A percentile compares a stretch with the other conserved stretches of the same genome.
Conservation (phyloP, 1,140 invertebrate genomes). For the Rhysida immarginata region DNA sequence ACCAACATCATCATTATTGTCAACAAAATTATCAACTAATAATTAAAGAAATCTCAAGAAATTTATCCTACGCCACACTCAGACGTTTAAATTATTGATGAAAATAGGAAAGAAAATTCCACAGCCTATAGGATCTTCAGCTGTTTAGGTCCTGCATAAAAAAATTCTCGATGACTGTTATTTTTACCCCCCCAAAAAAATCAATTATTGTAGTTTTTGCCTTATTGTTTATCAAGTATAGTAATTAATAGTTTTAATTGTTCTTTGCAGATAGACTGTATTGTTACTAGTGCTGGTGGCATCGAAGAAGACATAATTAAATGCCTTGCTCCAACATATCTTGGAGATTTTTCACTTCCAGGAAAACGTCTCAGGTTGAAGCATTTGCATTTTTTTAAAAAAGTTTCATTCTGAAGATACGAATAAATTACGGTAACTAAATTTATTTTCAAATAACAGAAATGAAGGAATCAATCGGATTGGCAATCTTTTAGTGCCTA, state of each 20-base stretch:
- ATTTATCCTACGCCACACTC: too few relatives aligned
- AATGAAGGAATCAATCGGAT: conserved; percentile 89
- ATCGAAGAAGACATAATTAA: conserved; percentile 99
- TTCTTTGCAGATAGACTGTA: conserved; percentile 60
- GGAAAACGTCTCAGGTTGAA: conserved; percentile 34
- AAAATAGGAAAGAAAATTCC: too few relatives aligned
- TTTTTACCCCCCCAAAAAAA: too few relatives aligned
- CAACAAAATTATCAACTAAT: too few relatives aligned
- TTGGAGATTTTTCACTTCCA: conserved; percentile 77
- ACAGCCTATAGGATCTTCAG: too few relatives aligned
- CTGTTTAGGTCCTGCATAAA: too few relatives aligned
- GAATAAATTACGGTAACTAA: neutral
- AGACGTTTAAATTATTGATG: too few relatives aligned
- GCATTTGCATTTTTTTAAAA: neutral
- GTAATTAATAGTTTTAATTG: neutral
- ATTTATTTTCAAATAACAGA: conserved; percentile 26
- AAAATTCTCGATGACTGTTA: too few relatives aligned
- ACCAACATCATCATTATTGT: too few relatives aligned
- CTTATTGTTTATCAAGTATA: too few relatives aligned
- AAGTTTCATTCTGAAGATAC: neutral
- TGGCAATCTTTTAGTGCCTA: conserved; percentile 93
- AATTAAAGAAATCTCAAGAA: too few relatives aligned
- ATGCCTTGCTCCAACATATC: conserved; percentile 83
- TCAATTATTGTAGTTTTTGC: too few relatives aligned
- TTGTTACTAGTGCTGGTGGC: conserved; percentile 95